Conservation (phyloP, 23 tunicate genomes). For the Corella eumyota region DNA sequence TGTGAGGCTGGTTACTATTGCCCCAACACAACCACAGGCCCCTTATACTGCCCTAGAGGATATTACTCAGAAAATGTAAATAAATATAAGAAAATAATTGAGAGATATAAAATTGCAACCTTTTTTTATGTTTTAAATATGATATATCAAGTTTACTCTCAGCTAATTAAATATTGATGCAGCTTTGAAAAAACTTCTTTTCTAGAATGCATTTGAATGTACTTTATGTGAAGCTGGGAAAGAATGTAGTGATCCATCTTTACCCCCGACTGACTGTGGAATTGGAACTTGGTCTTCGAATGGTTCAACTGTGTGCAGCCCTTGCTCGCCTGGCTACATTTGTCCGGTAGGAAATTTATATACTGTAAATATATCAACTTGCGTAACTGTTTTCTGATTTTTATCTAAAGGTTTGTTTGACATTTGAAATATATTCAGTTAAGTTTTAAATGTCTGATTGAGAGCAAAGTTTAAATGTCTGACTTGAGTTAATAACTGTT, state of each 20-base stretch:
- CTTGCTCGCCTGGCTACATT: slow-evolving; percentile 55
- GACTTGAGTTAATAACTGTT: no score
- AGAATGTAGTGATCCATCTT: slow-evolving; percentile 41
- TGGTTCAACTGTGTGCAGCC: slow-evolving; percentile 48
- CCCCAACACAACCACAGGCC: slow-evolving; percentile 36
- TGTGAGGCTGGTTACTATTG: slow-evolving; percentile 73
- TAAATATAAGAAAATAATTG: no score
- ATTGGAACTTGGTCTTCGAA: slow-evolving; percentile 59
- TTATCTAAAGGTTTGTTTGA: no score
- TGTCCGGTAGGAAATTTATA: slow-evolving; percentile 57
- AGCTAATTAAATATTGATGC: no score
- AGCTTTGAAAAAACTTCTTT: no score
- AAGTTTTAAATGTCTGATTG: no score
- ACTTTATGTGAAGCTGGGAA: slow-evolving; percentile 62
- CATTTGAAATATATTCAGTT: no score
- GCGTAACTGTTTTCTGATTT: background rate
- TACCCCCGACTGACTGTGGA: slow-evolving; percentile 14
- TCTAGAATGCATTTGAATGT: slow-evolving; percentile 18
- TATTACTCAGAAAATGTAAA: slow-evolving; percentile 38
- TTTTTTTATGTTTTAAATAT: no score
- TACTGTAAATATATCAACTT: background rate
- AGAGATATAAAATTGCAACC: no score
- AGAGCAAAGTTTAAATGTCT: no score
- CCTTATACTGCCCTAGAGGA: slow-evolving; percentile 48
- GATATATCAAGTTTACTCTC: no score